phyloP scores from a whole-genome alignment of 2,113 vertebrate genomes.

The Saguinus imperator region DNA sequence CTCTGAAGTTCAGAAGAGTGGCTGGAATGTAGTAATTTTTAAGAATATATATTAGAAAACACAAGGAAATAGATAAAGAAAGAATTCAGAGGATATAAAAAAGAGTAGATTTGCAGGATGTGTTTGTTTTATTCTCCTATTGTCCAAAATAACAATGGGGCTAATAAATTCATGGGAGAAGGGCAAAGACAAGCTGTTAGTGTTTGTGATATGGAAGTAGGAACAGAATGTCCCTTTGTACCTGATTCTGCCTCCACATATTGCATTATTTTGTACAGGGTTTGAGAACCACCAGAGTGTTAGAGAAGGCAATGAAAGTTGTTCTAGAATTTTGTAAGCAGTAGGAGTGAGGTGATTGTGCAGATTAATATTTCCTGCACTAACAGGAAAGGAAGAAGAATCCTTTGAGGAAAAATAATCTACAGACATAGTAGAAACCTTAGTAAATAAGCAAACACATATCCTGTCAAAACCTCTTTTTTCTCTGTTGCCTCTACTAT shows the following conservation, averaged over 20 bases:
- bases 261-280: background rate
- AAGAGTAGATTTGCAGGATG: background rate
- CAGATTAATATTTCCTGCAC: background rate
- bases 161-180: background rate
- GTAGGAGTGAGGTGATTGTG: background rate
- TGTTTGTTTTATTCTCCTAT: background rate
- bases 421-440: background rate
- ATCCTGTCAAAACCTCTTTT: background rate
- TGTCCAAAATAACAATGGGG: background rate
- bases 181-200: background rate
- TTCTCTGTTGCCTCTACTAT: background rate
- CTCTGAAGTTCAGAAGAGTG: background rate
- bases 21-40: background rate
- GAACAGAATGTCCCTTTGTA: background rate
- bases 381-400: background rate
- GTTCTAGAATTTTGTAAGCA: background rate
- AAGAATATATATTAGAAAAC: background rate
- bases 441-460: background rate
- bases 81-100: background rate
- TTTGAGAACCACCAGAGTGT: background rate
- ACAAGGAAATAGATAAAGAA: background rate
- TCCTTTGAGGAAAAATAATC: background rate
- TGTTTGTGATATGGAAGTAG: background rate
- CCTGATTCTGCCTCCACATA: background rate
- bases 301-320: background rate